Evolutionary conservation across 2,113 vertebrate genomes (phyloP), one percentile per base, ranked within the genome.

Genomic region (Daboia siamensis): DNA sequence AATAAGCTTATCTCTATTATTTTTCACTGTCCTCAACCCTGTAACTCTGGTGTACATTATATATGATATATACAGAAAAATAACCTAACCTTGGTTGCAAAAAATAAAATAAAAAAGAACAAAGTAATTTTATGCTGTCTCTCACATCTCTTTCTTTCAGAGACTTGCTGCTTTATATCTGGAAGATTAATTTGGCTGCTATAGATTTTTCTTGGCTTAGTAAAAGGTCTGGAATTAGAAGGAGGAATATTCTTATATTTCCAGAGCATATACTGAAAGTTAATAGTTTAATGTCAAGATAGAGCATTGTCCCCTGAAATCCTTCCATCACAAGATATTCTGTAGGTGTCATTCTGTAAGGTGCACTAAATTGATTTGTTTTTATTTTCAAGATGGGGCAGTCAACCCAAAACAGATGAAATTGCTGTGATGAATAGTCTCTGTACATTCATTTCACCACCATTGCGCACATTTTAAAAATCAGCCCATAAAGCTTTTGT

Each of bases 291-390:
- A 93, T 56, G 90, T 86, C 80, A 90, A 80, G 46, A 93, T 59
- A 86, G 86, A 90, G 26, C 88, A 90, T 24, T 24, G 29, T 90
- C 86, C 88, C 56, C 54, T 48, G 52, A 93, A 93, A 93, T 93
- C 88, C 92, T 86, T 93, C 92, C 29, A 90, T 86, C 92, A 93
- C 88, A 93, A 90, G 74, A 86, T 86, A 90, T 93, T 93, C 92
- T 90, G 88, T 90, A 64, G 88, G 46, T 90, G 80, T 93, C 92
- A 93, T n/a, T 90, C 29, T 93, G 46, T 64, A 85, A 90, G 61
- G 46, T 90, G 89, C 88, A 93, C 55, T 90, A 90, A 80, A 93
- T 90, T 80, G 69, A 90, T 93, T 90, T 93, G 92, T 57, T 90
- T 93, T 93, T 90, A 86, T 93, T 90, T 90, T 84, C 52, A 24